Percentiles rank a stretch among this genome's conserved stretches.
These are phyloP conservation scores for Thelaira solivaga DNA, from an alignment of 2,888 invertebrate species.

Conservation along the genomic window DNA sequence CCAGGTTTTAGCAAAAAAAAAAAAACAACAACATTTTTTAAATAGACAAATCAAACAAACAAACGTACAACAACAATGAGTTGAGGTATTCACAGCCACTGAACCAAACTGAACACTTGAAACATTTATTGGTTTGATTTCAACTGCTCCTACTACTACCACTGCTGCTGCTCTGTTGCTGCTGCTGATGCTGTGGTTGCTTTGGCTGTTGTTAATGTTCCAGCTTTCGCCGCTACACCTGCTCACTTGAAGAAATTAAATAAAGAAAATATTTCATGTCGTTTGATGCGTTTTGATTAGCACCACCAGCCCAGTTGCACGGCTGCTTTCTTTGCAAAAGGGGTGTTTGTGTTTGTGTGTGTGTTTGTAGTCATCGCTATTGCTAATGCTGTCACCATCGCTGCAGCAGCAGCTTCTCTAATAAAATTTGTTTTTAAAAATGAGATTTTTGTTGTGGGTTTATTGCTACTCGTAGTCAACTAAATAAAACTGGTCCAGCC, in stretches of 20 bases:
- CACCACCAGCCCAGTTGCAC: too few species aligned
- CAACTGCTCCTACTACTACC: conserved; percentile 29
- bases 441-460: conserved; percentile 47
- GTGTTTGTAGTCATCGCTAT: too few species aligned
- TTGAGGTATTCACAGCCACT: conserved; percentile 2
- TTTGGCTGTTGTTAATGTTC: too few species aligned
- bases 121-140: conserved; percentile 51
- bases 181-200: too few species aligned
- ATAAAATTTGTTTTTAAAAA: conserved; percentile 16
- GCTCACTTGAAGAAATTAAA: too few species aligned
- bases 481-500: too few species aligned
- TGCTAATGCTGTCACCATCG: too few species aligned
- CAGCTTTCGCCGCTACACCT: conserved; percentile 23
- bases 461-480: conserved; percentile 16
- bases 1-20: conserved; percentile 29
- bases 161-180: background rate
- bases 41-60: background rate
- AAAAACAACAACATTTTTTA: background rate
- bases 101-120: conserved; percentile 36
- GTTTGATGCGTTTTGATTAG: conserved; percentile 49
- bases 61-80: background rate
- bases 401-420: conserved; percentile 19
- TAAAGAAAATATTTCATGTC: conserved; percentile 29
- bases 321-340: conserved; percentile 39
- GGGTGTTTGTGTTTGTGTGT: conserved; percentile 47